Percentiles rank a stretch among this genome's conserved stretches.
Conservation (phyloP, 1,140 invertebrate species). For the Drosophila novamexicana region DNA sequence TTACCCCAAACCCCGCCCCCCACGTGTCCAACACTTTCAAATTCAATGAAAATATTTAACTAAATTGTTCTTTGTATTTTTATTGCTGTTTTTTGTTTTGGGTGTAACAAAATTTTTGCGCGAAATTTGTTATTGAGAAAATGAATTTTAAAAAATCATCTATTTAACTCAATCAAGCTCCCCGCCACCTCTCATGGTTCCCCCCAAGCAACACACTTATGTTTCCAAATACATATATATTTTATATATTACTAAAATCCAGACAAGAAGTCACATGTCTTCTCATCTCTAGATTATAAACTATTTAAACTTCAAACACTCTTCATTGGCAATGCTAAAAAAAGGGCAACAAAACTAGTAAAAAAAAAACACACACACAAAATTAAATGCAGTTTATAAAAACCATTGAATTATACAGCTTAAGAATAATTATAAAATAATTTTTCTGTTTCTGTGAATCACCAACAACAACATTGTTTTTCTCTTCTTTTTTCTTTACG, state of each 20-base stretch:
- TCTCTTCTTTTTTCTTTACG: conserved; percentile 84
- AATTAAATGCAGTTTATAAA: conserved; percentile 45
- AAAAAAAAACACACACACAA: conserved; percentile 22
- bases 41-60: conserved; percentile 18
- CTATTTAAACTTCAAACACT: conserved; percentile 6
- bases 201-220: conserved; percentile 42
- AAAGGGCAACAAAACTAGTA: conserved; percentile 19
- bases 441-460: conserved; percentile 83
- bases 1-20: neutral
- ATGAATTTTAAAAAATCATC: conserved; percentile 23
- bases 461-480: conserved; percentile 84
- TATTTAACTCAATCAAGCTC: conserved; percentile 30
- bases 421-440: conserved; percentile 83
- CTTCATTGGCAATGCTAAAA: conserved; percentile 31
- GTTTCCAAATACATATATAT: conserved; percentile 31
- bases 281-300: conserved; percentile 9
- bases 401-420: conserved; percentile 74
- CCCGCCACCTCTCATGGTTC: conserved; percentile 25
- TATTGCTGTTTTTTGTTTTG: conserved; percentile 55
- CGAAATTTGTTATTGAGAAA: conserved; percentile 41
- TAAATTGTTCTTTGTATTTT: conserved; percentile 28
- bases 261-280: conserved; percentile 14
- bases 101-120: conserved; percentile 80
- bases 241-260: conserved; percentile 28
- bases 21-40: conserved; percentile 41